Evolutionary conservation across 2,888 invertebrate genomes (phyloP).

Genomic region (Apocheima hispidaria): DNA sequence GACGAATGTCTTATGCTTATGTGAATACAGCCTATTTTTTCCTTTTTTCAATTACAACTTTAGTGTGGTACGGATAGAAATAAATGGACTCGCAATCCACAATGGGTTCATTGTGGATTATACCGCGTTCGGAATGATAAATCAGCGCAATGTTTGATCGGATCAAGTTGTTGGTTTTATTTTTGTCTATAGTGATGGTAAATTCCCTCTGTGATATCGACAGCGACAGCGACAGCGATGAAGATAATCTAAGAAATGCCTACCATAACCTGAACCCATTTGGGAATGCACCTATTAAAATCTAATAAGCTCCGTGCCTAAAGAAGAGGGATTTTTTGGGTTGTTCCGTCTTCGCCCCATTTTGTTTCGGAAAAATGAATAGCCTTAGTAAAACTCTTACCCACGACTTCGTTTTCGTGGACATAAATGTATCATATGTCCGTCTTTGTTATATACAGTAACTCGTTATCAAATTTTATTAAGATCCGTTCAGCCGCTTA

Average conservation of each 20-base stretch:
- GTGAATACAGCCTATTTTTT: constrained; percentile 22
- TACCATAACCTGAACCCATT: no score
- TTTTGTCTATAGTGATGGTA: constrained; percentile 23
- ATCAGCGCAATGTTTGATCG: constrained; percentile 39
- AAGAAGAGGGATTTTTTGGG: no score
- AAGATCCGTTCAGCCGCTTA: no score
- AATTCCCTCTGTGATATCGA: constrained; percentile 28
- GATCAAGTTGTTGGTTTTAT: constrained; percentile 37
- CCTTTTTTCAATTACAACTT: not conserved
- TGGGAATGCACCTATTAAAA: no score
- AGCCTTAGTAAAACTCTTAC: no score
- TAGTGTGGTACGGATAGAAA: constrained; percentile 22
- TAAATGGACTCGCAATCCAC: constrained; percentile 34
- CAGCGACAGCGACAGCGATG: constrained; percentile 18
- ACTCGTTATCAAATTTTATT: no score
- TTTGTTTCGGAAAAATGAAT: no score
- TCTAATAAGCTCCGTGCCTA: no score
- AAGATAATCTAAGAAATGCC: constrained; percentile 15
- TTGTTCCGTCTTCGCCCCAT: no score
- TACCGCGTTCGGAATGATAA: constrained; percentile 35
- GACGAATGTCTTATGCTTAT: constrained; percentile 3
- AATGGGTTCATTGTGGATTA: constrained; percentile 34
- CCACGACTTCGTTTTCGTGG: no score
- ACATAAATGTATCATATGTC: no score
- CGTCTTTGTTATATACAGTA: no score